Base-by-base conservation (phyloP, 2,797 vertebrate genomes). In the Cyclura pinguis region DNA sequence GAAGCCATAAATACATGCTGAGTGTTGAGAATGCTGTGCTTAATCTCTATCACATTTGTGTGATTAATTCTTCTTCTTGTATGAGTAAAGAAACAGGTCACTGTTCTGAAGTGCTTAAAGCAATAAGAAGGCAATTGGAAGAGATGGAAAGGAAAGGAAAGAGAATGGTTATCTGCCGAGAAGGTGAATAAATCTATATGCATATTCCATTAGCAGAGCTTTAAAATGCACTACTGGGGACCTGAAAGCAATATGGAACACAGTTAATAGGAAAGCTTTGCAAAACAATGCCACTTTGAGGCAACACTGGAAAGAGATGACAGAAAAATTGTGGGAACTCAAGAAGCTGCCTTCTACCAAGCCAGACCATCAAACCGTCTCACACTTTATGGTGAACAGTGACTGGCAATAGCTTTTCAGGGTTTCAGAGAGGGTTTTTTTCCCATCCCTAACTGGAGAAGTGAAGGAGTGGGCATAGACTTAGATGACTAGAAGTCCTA, bases 141-240 rank as follows among this genome's bases (percentile, higher is more conserved):
- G n/a, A 35, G 42, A 77, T 38, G n/a, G 20, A 18, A 62, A 84
- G 47, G 47, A 7, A 67, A 89, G 50, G n/a, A 81, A 81, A 72
- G 14, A 50, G 14, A 82, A 64, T n/a, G 38, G 27, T 16, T 47
- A 13, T 67, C 81, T 67, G 12, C 24, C 27, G 47, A 62, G 72
- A 29, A 24, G 10, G 22, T 57, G 84, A 76, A 32, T 29, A 38
- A 38, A 57, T 29, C 52, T 52, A 86, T 57, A 86, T 42, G 50
- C 12, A 32, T 82, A 69, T 29, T 73, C n/a, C 52, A 82, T 57
- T 81, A 52, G 50, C 27, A 55, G 24, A 72, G n/a, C 67, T 42
- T 73, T 73, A 82, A 55, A 89, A 47, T 84, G 81, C 76, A 84
- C 29, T 76, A 50, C 29, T 47, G 20, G 38, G 69, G 24, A 89